A percentile compares a stretch with the other conserved stretches of the same genome.
Evolutionary conservation across 1,140 invertebrate species (phyloP).

Genomic region (Bombus superbus): DNA sequence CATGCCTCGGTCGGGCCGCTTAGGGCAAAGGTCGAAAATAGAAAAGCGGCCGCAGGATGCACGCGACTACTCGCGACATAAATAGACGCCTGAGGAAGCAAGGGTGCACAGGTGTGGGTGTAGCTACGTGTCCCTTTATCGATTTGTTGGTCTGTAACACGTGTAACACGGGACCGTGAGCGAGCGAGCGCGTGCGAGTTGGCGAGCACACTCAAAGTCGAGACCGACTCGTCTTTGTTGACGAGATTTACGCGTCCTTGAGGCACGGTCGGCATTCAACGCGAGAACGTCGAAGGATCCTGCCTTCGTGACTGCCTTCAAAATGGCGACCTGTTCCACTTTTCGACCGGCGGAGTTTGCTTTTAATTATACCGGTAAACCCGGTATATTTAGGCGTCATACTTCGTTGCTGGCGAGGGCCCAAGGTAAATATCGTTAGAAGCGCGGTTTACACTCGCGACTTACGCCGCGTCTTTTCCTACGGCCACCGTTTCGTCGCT

Average conservation of each 20-base stretch:
- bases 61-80: constrained; percentile 66
- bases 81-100: constrained; percentile 58
- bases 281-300: constrained; percentile 49
- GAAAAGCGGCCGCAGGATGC: constrained; percentile 61
- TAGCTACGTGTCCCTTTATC: constrained; percentile 49
- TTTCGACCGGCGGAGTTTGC: constrained; percentile 51
- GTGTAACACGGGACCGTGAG: neutral
- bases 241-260: constrained; percentile 65
- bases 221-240: neutral
- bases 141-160: constrained; percentile 41
- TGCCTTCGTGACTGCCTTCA: constrained; percentile 47
- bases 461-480: neutral
- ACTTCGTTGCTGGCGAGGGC: neutral
- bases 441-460: constrained; percentile 26
- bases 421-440: constrained; percentile 47
- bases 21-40: constrained; percentile 65
- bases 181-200: neutral
- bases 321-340: constrained; percentile 57
- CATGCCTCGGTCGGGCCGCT: constrained; percentile 4
- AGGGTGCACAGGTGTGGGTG: neutral
- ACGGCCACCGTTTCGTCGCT: neutral
- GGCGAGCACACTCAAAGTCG: neutral
- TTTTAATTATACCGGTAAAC: constrained; percentile 55
- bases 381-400: constrained; percentile 41
- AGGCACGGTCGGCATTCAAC: constrained; percentile 43